Evolutionary conservation across 1,140 invertebrate genomes (phyloP), one percentile per base, ranked within the genome.

Genomic region (Platyura marginata): DNA sequence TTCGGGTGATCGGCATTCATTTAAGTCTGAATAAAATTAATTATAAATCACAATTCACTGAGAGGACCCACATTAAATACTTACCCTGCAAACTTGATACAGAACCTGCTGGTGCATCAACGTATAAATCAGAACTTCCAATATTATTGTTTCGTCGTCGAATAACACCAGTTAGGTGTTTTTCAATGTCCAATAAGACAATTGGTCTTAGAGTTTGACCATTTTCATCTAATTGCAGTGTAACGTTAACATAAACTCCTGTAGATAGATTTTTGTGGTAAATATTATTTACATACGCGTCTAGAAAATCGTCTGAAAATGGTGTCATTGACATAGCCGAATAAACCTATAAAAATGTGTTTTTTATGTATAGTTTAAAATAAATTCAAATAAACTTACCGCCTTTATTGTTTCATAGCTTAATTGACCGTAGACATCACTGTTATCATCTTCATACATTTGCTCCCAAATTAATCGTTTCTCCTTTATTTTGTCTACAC

Each of bases 241-340:
- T 92, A 13, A 83, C 68, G 61, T 92, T 93, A 0, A 90, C 78
- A 48, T 79, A 85, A 2, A 90, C 77, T 0, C 77, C 79, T 9
- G 68, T 71, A 47, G 76, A 73, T 5, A 72, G 55, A 47, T 80
- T 77, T 0, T 77, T 75, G 21, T 74, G 64, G 51, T 86, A 87
- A n/a, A 92, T 75, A 4, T 75, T 75, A 55, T 91, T 90, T 1
- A 93, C 70, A 40, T 72, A 69, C 1, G 79, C 74, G 22, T 81
- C 79, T 48, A 91, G 71, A 53, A 87, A 91, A 47, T 84, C 79
- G 51, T 85, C 79, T 1, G 81, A 82, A 48, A 88, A 83, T 1
- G 82, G 81, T 3, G 86, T 90, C 79, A 89, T 87, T 0, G 81
- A 83, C 71, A 90, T 83, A 1, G 84, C 81, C 2, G 85, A 86